A percentile compares a stretch with the other conserved stretches of the same genome.
Conservation (phyloP, 1,140 invertebrate genomes). For the Zaprionus gabonicus region DNA sequence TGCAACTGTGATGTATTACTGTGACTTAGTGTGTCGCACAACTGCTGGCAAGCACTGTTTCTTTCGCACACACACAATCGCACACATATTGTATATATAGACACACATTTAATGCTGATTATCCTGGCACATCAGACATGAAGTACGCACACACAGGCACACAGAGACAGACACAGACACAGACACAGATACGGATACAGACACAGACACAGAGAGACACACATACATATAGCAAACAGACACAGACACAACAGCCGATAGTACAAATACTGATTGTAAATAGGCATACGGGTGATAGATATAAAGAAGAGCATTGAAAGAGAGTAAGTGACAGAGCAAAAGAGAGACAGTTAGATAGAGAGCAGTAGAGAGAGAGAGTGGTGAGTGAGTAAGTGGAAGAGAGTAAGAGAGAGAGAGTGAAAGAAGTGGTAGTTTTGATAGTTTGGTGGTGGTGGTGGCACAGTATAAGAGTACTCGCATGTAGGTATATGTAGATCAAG, state of each 20-base stretch:
- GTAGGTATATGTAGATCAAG: conserved; percentile 42
- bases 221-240: conserved; percentile 7
- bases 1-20: not conserved
- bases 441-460: conserved; percentile 17
- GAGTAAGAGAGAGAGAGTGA: conserved; percentile 7
- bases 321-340: conserved; percentile 3
- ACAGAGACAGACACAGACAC: not conserved
- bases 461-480: conserved; percentile 26
- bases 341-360: not conserved
- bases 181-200: not conserved
- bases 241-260: conserved; percentile 39
- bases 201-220: not conserved
- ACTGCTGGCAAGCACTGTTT: conserved; percentile 33
- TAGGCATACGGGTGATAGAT: conserved; percentile 10
- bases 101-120: conserved; percentile 5
- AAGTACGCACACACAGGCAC: not conserved
- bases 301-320: not conserved
- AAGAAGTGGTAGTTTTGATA: not conserved
- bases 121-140: conserved; percentile 13
- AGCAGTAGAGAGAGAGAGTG: not conserved
- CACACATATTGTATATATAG: conserved; percentile 4
- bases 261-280: conserved; percentile 45
- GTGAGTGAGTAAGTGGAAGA: conserved; percentile 8
- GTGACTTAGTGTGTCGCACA: conserved; percentile 24
- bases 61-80: not conserved